Conservation (phyloP, 2,797 vertebrate genomes). For the Pseudochaenichthys georgianus region DNA sequence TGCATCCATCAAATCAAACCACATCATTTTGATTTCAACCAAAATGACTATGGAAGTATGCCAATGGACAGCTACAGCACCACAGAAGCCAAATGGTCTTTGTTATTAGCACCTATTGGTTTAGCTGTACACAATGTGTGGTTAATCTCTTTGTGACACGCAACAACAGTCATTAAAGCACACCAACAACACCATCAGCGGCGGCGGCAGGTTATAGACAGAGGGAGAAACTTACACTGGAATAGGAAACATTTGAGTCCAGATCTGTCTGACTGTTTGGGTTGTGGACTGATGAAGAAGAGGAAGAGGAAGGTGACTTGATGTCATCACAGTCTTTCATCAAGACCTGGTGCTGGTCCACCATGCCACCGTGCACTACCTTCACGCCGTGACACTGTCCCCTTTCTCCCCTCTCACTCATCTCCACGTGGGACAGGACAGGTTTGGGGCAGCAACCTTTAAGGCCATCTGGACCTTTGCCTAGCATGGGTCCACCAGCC, state of each 20-base stretch:
- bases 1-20: constrained; percentile 56
- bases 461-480: constrained; percentile 90
- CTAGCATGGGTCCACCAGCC: constrained; percentile 84
- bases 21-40: constrained; percentile 21
- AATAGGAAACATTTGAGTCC: constrained; percentile 97
- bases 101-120: constrained; percentile 70
- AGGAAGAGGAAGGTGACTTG: constrained; percentile 87
- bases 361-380: constrained; percentile 78
- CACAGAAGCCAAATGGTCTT: constrained; percentile 64
- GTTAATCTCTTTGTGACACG: constrained; percentile 69
- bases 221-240: constrained; percentile 93
- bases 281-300: constrained; percentile 89
- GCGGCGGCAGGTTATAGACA: constrained; percentile 81
- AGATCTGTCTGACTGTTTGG: constrained; percentile 96
- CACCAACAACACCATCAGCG: constrained; percentile 77
- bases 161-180: constrained; percentile 68
- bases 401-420: constrained; percentile 88
- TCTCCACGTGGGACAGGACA: constrained; percentile 91
- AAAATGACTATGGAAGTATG: constrained; percentile 30
- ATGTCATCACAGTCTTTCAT: constrained; percentile 97
- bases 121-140: constrained; percentile 60
- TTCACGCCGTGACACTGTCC: constrained; percentile 89
- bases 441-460: constrained; percentile 92
- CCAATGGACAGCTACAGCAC: constrained; percentile 57
- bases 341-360: constrained; percentile 92